A percentile compares a stretch with the other conserved stretches of the same genome.
These are phyloP conservation scores for Leptatherina wallacei DNA, from an alignment of 2,797 vertebrate species.

Conservation along the genomic window DNA sequence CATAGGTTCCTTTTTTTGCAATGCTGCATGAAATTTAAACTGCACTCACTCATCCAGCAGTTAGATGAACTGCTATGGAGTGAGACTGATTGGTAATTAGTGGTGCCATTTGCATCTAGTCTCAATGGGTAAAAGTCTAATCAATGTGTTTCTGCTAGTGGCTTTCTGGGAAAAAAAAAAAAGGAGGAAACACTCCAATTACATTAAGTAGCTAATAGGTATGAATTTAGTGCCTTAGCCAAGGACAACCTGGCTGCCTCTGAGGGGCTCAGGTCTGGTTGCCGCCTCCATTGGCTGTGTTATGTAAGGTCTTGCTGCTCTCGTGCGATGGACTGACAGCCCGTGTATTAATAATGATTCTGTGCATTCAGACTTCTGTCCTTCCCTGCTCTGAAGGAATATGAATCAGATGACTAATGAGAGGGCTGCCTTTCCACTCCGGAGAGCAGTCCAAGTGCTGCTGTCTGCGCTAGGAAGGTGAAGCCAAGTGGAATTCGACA, in stretches of 20 bases:
- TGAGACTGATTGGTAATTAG: slow-evolving; percentile 82
- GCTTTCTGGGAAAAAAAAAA: slow-evolving; percentile 38
- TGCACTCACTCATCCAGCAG: slow-evolving; percentile 60
- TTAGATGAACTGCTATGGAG: slow-evolving; percentile 75
- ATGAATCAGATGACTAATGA: slow-evolving; percentile 81
- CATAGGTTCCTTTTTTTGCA: slow-evolving; percentile 67
- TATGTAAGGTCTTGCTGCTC: slow-evolving; percentile 74
- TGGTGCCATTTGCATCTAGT: slow-evolving; percentile 77
- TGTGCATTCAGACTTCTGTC: slow-evolving; percentile 73
- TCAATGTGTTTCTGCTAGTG: slow-evolving; percentile 75
- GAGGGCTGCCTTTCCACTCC: slow-evolving; percentile 65
- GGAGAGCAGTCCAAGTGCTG: slow-evolving; percentile 61
- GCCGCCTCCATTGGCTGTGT: slow-evolving; percentile 46
- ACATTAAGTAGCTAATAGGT: slow-evolving; percentile 75
- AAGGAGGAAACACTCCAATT: slow-evolving; percentile 64
- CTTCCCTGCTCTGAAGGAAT: slow-evolving; percentile 76
- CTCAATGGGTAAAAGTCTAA: slow-evolving; percentile 70
- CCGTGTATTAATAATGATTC: slow-evolving; percentile 81
- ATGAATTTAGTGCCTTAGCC: slow-evolving; percentile 63
- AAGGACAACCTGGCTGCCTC: slow-evolving; percentile 55
- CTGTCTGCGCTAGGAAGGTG: slow-evolving; percentile 57
- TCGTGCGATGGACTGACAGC: slow-evolving; percentile 70
- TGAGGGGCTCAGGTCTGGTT: slow-evolving; percentile 41
- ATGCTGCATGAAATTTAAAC: slow-evolving; percentile 73
- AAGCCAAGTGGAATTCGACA: slow-evolving; percentile 66